phyloP scores from a whole-genome alignment of 2,888 invertebrate genomes.

The Electrophaes corylata region DNA sequence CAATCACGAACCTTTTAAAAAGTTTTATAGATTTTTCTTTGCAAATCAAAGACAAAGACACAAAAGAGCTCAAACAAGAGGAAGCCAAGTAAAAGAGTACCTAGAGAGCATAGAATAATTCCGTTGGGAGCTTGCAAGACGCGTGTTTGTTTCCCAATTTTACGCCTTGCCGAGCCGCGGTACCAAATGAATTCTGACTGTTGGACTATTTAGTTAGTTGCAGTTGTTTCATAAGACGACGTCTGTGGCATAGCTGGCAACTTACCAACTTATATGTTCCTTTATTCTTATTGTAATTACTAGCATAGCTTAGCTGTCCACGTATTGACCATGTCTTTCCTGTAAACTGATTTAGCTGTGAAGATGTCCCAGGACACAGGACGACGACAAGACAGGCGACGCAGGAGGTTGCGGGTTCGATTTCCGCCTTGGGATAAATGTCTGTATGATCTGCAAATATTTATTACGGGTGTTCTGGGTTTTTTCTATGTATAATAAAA shows the following conservation, averaged over 20 bases:
- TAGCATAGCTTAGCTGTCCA: no score
- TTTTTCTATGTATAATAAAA: no score
- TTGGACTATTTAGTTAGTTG: constrained; percentile 3
- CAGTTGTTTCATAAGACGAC: background rate
- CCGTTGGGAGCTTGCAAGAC: constrained; percentile 55
- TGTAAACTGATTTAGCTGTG: no score
- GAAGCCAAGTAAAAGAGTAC: constrained; percentile 48
- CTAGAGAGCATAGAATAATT: constrained; percentile 51
- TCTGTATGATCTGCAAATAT: no score
- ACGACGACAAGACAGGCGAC: no score
- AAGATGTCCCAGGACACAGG: no score
- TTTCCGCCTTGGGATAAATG: no score
- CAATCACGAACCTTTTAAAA: background rate
- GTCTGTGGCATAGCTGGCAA: background rate
- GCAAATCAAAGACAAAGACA: constrained; percentile 6
- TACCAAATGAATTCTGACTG: constrained; percentile 45
- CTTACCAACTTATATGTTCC: background rate
- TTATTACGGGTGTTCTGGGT: no score
- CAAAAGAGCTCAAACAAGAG: constrained; percentile 43
- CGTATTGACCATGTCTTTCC: no score
- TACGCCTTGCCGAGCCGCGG: constrained; percentile 64
- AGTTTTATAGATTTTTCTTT: constrained; percentile 2
- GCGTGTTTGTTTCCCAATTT: constrained; percentile 74
- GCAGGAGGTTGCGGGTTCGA: no score
- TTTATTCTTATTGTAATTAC: background rate